Conservation (phyloP, 2,113 vertebrate species). For the Phaethornis superciliosus region DNA sequence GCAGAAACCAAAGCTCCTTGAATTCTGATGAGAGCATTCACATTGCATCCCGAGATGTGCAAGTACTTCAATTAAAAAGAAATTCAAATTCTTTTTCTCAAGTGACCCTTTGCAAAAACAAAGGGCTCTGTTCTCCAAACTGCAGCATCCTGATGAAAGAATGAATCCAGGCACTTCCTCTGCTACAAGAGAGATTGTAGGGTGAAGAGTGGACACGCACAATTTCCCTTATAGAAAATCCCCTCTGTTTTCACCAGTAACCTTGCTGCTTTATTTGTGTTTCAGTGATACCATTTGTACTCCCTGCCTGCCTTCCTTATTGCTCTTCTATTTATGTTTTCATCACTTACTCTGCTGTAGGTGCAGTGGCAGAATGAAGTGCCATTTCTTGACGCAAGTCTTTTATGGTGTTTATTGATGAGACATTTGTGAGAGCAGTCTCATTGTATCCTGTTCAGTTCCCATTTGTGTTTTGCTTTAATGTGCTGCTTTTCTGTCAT, state of each 20-base stretch:
- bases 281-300: background rate
- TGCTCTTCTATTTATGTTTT: slow-evolving; percentile 30
- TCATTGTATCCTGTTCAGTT: background rate
- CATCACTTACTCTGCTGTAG: slow-evolving; percentile 15
- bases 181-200: no score
- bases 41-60: background rate
- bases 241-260: background rate
- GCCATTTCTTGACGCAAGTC: background rate
- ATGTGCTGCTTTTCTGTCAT: background rate
- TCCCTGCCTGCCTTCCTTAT: slow-evolving; percentile 38
- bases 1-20: slow-evolving; percentile 12
- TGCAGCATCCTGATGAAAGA: background rate
- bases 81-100: background rate
- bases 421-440: slow-evolving; percentile 12
- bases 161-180: background rate
- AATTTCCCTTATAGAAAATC: background rate
- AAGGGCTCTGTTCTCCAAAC: background rate
- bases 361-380: background rate
- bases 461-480: background rate
- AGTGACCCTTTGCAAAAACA: background rate
- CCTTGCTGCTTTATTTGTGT: slow-evolving; percentile 27
- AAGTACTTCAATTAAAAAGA: background rate
- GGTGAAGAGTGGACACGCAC: no score
- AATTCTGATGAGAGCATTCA: background rate
- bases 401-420: slow-evolving; percentile 54